These are phyloP conservation scores for Halictus ligatus DNA, from an alignment of 2,888 invertebrate species.

Conservation along the genomic window DNA sequence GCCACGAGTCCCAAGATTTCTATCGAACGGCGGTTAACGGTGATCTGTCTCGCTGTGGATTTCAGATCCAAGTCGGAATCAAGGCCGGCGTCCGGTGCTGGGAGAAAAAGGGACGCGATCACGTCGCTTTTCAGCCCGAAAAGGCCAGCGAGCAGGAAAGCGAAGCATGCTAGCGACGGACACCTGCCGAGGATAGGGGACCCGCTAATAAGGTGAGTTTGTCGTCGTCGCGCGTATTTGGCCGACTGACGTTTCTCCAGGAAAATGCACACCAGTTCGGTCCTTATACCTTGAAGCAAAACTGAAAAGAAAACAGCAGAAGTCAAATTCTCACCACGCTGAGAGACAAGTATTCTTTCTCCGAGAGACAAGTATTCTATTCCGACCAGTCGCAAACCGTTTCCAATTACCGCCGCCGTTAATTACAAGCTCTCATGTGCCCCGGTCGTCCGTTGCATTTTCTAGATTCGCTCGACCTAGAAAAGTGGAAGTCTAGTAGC, in stretches of 20 bases:
- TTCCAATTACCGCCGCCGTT: neutral
- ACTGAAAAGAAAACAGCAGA: neutral
- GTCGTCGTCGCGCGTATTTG: slow-evolving; percentile 5
- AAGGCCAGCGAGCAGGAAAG: slow-evolving; percentile 68
- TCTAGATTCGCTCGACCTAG: slow-evolving; percentile 11
- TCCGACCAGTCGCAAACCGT: neutral
- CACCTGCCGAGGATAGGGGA: slow-evolving; percentile 42
- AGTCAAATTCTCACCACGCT: neutral
- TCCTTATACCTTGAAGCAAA: neutral
- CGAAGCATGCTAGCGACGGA: slow-evolving; percentile 47
- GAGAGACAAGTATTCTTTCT: neutral
- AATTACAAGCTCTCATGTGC: neutral
- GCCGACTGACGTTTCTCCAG: slow-evolving; percentile 15
- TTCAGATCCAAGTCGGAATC: slow-evolving; percentile 69
- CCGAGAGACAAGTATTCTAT: neutral
- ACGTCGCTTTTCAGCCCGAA: slow-evolving; percentile 72
- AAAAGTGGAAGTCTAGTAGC: slow-evolving; percentile 12
- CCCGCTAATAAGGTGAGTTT: slow-evolving; percentile 62
- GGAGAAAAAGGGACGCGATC: slow-evolving; percentile 69
- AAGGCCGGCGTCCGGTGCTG: slow-evolving; percentile 54
- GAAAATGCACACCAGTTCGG: neutral
- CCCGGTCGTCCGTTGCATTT: slow-evolving; percentile 1
- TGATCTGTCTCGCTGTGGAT: slow-evolving; percentile 44
- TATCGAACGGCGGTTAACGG: slow-evolving; percentile 3
- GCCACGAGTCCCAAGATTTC: neutral